A percentile compares a stretch with the other conserved stretches of the same genome.
phyloP scores from a whole-genome alignment of 2,888 invertebrate species.

The Galerucella calmariensis region DNA sequence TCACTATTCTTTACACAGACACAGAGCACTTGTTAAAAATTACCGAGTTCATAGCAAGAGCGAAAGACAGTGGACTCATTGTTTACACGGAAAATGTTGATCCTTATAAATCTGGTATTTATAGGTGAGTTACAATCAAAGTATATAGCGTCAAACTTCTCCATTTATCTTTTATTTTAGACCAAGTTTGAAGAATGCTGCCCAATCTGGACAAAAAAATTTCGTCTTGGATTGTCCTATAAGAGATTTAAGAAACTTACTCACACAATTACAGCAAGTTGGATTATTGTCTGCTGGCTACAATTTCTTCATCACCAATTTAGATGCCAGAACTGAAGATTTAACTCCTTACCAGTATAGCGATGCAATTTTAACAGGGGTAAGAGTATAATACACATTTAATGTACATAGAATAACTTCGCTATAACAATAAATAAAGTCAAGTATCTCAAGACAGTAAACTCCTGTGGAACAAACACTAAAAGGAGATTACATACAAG shows the following conservation, averaged over 20 bases:
- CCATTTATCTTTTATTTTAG: conserved; percentile 47
- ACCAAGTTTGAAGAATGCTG: conserved; percentile 64
- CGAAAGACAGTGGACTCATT: conserved; percentile 58
- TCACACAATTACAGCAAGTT: conserved; percentile 71
- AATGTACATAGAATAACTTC: too few relatives aligned
- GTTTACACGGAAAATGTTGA: conserved; percentile 63
- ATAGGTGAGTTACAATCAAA: conserved; percentile 64
- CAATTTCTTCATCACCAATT: conserved; percentile 69
- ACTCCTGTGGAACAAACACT: too few relatives aligned
- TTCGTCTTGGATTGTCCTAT: conserved; percentile 68
- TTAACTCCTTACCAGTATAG: conserved; percentile 69
- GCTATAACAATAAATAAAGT: too few relatives aligned
- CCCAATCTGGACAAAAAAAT: conserved; percentile 64
- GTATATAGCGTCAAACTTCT: too few relatives aligned
- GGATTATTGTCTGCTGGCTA: conserved; percentile 70
- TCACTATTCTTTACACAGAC: conserved; percentile 71
- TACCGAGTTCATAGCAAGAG: conserved; percentile 66
- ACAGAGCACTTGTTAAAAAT: conserved; percentile 68
- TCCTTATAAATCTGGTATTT: conserved; percentile 61
- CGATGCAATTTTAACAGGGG: conserved; percentile 72
- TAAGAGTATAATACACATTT: conserved; percentile 42
- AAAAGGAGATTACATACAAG: too few relatives aligned
- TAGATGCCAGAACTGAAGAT: conserved; percentile 69
- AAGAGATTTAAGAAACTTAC: conserved; percentile 63
- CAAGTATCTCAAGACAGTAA: too few relatives aligned